Evolutionary conservation across 2,888 invertebrate species (phyloP), one percentile per base, ranked within the genome.

Genomic region (Drosophila quasianomalipes): DNA sequence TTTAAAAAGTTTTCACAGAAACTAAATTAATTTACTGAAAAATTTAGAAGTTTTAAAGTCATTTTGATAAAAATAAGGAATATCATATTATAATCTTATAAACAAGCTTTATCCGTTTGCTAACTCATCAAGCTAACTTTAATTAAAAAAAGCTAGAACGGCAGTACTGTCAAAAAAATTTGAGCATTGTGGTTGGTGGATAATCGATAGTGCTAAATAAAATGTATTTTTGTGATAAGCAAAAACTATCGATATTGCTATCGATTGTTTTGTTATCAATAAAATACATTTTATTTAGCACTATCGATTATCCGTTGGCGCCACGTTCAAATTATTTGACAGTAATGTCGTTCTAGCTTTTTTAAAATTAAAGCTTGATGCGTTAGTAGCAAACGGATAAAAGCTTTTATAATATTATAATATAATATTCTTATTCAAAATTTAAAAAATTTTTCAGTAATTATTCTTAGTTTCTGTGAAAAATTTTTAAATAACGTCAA

Each of bases 41-140:
- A 1, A 2, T 4, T 10, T n/a, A 0, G 9, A 39, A n/a, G n/a
- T n/a, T 9, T 0, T n/a, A 4, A 4, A 41, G 10, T n/a, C 1
- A 44, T 44, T 47, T 47, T 16, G 6, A 16, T 14, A 7, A 22
- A 22, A 44, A 22, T 10, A 14, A 22, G 4, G 19, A 22, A 4
- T 7, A 22, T 14, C 22, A 3, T 16, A 7, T 22, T 22, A 4
- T 16, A 47, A 16, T 47, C 16, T 16, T 9, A 7, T 22, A 47
- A 22, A 7, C 22, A 16, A 16, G 1, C 14, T 22, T 14, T 47
- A 47, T 14, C 4, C 0, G 7, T 22, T 22, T 22, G 4, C 7
- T 16, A 47, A 47, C 7, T 22, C 0, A 2, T 22, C 1, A 0
- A 22, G 22, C 22, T 12, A 22, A 12, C 22, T 44, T 2, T 22